Evolutionary conservation across 2,797 vertebrate species (phyloP).

Genomic region (Sebastolobus altivelis): DNA sequence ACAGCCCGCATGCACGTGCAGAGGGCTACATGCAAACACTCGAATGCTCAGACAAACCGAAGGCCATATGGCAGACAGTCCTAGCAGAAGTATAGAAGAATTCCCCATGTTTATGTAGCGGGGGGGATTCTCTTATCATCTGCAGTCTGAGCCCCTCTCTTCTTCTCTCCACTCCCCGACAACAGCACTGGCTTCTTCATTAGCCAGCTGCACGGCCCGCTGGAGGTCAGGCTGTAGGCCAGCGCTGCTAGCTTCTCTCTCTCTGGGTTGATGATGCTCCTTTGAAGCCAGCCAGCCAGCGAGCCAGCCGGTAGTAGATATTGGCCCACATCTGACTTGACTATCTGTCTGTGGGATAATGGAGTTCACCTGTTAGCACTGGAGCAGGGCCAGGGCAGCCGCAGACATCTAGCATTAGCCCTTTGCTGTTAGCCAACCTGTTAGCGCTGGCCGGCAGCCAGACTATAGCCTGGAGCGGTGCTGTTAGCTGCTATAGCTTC

Average conservation of each 20-base stretch:
- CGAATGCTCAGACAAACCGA: constrained; percentile 38
- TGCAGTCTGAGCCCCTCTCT: constrained; percentile 44
- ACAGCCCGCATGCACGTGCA: constrained; percentile 27
- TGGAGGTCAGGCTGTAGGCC: constrained; percentile 52
- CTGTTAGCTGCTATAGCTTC: constrained; percentile 62
- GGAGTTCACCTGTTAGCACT: constrained; percentile 84
- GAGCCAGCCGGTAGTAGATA: constrained; percentile 69
- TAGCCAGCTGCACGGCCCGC: constrained; percentile 47
- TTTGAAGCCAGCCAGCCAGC: constrained; percentile 72
- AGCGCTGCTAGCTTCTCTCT: constrained; percentile 46
- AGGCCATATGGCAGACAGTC: constrained; percentile 68
- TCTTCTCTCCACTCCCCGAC: constrained; percentile 36
- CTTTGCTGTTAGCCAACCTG: constrained; percentile 77
- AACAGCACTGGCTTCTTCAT: constrained; percentile 48
- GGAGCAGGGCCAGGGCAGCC: constrained; percentile 80
- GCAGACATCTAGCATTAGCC: constrained; percentile 77
- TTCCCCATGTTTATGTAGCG: constrained; percentile 46
- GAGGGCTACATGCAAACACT: constrained; percentile 9
- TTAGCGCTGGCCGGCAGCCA: constrained; percentile 80
- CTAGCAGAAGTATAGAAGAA: constrained; percentile 41
- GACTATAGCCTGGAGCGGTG: constrained; percentile 67
- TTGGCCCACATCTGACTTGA: constrained; percentile 72
- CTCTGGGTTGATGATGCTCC: constrained; percentile 48
- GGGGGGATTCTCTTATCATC: constrained; percentile 58
- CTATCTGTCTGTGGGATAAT: constrained; percentile 78